phyloP scores from a whole-genome alignment of 2,113 vertebrate species.

The Thamnophis sirtalis region DNA sequence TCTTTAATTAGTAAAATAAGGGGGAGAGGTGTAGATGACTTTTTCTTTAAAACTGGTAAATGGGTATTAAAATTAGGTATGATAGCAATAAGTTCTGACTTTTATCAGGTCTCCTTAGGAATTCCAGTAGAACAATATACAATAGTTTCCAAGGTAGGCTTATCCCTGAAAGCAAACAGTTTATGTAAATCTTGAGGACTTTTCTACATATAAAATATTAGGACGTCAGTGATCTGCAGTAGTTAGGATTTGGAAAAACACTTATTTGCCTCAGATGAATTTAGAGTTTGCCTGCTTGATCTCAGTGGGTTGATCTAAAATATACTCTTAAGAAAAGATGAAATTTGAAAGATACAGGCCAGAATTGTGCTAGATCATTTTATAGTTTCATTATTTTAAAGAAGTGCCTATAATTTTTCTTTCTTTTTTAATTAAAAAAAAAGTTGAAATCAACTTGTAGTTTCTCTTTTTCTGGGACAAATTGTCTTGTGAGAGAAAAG shows the following conservation, averaged over 20 bases:
- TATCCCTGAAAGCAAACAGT: slow-evolving; percentile 75
- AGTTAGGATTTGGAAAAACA: background rate
- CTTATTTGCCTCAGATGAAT: background rate
- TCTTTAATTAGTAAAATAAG: slow-evolving; percentile 99
- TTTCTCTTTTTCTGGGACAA: background rate
- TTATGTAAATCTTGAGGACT: background rate
- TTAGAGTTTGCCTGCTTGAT: background rate
- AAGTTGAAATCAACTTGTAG: background rate
- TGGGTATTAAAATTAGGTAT: slow-evolving; percentile 93
- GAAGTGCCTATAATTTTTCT: background rate
- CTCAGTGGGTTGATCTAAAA: background rate
- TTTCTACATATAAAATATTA: background rate
- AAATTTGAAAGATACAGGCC: background rate
- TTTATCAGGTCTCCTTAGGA: slow-evolving; percentile 78
- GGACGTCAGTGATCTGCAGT: background rate
- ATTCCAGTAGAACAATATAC: slow-evolving; percentile 80
- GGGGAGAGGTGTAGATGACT: slow-evolving; percentile 89
- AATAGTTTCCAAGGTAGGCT: slow-evolving; percentile 91
- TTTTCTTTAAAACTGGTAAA: slow-evolving; percentile 96
- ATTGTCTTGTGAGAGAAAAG: background rate
- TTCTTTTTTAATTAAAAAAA: background rate
- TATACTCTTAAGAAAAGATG: background rate
- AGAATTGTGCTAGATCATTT: background rate
- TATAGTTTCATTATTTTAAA: background rate
- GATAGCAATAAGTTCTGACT: slow-evolving; percentile 70